A percentile compares a stretch with the other conserved stretches of the same genome.
phyloP scores from a whole-genome alignment of 2,113 vertebrate species.

The Ctenodactylus gundi region DNA sequence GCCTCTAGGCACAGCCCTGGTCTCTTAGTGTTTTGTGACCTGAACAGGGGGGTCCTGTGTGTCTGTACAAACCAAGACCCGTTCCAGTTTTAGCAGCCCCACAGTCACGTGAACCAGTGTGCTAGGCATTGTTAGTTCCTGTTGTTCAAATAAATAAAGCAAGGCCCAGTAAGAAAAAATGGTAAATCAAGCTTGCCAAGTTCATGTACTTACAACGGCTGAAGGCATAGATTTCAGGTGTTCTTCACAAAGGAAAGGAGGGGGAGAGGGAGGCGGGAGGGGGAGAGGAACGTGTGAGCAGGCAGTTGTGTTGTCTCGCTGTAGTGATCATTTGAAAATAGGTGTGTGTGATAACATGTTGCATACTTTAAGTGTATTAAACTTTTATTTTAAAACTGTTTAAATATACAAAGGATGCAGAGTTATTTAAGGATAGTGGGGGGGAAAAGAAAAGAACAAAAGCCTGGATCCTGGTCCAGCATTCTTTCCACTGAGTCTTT shows the following conservation, averaged over 20 bases:
- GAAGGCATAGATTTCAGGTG: not conserved
- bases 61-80: not conserved
- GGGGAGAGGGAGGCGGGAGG: not conserved
- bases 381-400: not conserved
- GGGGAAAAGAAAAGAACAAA: not conserved
- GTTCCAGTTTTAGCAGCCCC: not conserved
- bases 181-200: too few species aligned
- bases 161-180: not conserved
- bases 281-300: not conserved
- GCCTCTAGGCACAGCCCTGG: not conserved
- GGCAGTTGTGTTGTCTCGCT: not conserved
- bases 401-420: not conserved
- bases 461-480: not conserved
- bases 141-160: not conserved
- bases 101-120: not conserved
- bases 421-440: not conserved
- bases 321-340: not conserved
- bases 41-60: not conserved
- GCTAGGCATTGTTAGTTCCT: not conserved
- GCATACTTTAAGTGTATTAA: not conserved
- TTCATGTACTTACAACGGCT: not conserved
- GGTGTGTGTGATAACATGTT: not conserved
- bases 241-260: not conserved
- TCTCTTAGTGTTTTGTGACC: not conserved
- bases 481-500: not conserved